Base-by-base conservation (phyloP, 2,888 invertebrate genomes). In the Pharmacophagus antenor region DNA sequence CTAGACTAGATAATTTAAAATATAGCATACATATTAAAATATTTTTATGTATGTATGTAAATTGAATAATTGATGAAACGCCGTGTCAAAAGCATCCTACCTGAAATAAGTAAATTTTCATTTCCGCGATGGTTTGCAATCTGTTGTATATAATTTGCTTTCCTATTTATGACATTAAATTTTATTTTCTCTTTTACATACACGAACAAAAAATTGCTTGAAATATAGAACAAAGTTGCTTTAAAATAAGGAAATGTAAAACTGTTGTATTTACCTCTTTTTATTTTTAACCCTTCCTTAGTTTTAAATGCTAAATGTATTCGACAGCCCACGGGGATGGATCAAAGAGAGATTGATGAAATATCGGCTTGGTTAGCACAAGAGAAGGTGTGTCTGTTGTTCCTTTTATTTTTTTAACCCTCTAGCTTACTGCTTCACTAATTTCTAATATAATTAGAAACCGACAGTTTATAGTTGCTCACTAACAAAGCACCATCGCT, bases 341-440 rank as follows among this genome's bases (percentile, higher is more conserved):
- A 94, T 92, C 95, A 96, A 84, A 94, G 94, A 84, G 97, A 98
- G 88, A 96, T 97, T 89, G 96, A 95, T 91, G 98, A 98, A 91
- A 98, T 98, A 93, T 96, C 97, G 79, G 96, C 96, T 88, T 98
- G 98, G 98, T 93, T 98, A 83, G 95, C 95, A 76, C 92, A 95
- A 93, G 94, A 96, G 94, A 93, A 93, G 94, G 93, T 85, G 77
- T 82, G 84, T 78, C 72, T 62, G 63, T 69, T 72, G 67, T 69
- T 62, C 52, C 69, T 67, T 63, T 51, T 56, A 73, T 50, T 50
- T 20, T 50, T 23, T 21, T 41, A n/a, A 27, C 8, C 8, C 17
- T 44, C n/a, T 10, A 44, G n/a, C 18, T n/a, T 1, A n/a, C 4
- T 3, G 18, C 8, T 2, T 20, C 42, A 2, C 41, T 41, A 41